Conservation (phyloP, 1,140 invertebrate species). For the Lepeophtheirus salmonis region DNA sequence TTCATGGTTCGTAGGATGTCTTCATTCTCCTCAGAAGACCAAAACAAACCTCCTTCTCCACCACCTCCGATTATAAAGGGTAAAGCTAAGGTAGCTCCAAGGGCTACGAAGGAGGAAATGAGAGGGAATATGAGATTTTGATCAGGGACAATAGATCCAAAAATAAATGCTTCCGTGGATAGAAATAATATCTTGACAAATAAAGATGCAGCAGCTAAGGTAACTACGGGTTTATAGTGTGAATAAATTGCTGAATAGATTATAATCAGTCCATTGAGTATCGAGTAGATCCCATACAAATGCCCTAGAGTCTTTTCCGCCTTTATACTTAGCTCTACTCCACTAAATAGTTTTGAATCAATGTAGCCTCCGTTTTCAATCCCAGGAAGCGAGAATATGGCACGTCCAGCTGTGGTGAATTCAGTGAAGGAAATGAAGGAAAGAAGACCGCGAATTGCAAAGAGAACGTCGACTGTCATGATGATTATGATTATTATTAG, state of each 20-base stretch:
- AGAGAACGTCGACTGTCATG: slow-evolving; percentile 6
- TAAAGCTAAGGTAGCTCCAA: background rate
- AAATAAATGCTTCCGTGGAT: background rate
- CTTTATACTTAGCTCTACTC: background rate
- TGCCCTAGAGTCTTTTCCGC: background rate
- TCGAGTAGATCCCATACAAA: background rate
- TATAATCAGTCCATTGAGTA: slow-evolving; percentile 3
- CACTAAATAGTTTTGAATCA: background rate
- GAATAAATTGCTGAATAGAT: background rate
- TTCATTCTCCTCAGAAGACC: background rate
- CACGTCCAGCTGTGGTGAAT: background rate
- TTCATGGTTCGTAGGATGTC: background rate
- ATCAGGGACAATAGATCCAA: background rate
- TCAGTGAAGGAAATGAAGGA: slow-evolving; percentile 9
- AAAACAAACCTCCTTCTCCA: background rate
- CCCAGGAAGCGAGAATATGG: background rate
- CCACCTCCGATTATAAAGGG: background rate
- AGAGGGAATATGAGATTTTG: slow-evolving; percentile 1
- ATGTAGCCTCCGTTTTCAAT: background rate
- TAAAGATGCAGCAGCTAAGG: background rate
- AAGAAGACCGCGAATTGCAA: slow-evolving; percentile 10
- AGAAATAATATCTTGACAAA: slow-evolving; percentile 3
- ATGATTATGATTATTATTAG: background rate
- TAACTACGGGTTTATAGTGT: slow-evolving; percentile 5
- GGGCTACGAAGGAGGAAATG: background rate